Evolutionary conservation across 2,113 vertebrate genomes (phyloP).

Genomic region (Lepidothrix coronata): DNA sequence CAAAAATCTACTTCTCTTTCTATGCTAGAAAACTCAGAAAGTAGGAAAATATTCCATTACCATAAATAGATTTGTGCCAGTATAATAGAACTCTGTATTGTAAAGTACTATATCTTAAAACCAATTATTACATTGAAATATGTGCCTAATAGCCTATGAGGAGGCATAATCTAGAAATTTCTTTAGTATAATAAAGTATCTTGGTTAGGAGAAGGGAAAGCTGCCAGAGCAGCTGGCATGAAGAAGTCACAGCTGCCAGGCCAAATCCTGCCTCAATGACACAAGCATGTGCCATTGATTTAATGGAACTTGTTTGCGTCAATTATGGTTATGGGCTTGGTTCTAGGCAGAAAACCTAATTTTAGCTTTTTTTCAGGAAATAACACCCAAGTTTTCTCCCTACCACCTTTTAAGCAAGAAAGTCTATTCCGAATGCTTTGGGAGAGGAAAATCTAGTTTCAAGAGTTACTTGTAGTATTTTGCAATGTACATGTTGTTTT

Average conservation of each 20-base stretch:
- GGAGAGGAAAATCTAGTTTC: conserved; percentile 28
- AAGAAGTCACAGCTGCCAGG: conserved; percentile 59
- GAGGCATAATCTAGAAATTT: neutral
- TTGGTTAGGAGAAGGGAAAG: conserved; percentile 47
- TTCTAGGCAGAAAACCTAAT: conserved; percentile 46
- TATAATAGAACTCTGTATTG: conserved; percentile 15
- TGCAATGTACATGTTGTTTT: neutral
- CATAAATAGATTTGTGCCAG: conserved; percentile 20
- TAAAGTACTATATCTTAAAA: conserved; percentile 51
- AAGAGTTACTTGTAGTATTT: conserved; percentile 15
- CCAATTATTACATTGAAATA: conserved; percentile 41
- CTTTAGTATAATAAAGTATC: conserved; percentile 41
- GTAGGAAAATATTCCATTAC: conserved; percentile 17
- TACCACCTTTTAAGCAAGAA: neutral
- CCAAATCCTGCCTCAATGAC: conserved; percentile 5
- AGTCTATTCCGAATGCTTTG: conserved; percentile 35
- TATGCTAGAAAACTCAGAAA: neutral
- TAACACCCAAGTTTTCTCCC: conserved; percentile 47
- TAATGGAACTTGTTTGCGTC: neutral
- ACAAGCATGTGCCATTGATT: neutral
- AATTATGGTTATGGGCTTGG: neutral
- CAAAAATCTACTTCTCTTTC: neutral
- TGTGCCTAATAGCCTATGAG: neutral
- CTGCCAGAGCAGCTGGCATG: conserved; percentile 10
- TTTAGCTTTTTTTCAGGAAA: conserved; percentile 46